phyloP scores from a whole-genome alignment of 1,140 invertebrate genomes.

The Myzus persicae region DNA sequence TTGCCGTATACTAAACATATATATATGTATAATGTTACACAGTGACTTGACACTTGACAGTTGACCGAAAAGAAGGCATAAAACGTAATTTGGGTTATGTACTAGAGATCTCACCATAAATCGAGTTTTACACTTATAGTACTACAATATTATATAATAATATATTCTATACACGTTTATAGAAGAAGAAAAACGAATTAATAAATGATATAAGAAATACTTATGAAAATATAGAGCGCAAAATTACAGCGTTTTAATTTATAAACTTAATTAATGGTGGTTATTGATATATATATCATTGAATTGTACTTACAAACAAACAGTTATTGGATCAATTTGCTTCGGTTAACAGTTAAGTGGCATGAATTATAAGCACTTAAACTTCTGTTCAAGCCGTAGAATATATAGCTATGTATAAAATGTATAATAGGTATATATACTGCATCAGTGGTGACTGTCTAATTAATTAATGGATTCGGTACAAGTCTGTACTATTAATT shows the following conservation, averaged over 20 bases:
- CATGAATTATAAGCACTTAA: conserved; percentile 24
- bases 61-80: background rate
- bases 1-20: background rate
- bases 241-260: conserved; percentile 3
- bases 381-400: background rate
- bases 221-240: conserved; percentile 25
- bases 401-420: background rate
- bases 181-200: background rate
- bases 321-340: conserved; percentile 26
- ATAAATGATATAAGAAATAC: background rate
- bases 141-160: background rate
- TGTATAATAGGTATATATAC: too few species aligned
- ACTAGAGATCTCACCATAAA: background rate
- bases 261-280: background rate
- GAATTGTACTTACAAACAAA: background rate
- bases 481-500: background rate
- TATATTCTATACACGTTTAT: background rate
- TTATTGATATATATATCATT: background rate
- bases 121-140: background rate
- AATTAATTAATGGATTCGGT: conserved; percentile 25
- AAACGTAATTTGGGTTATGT: background rate
- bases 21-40: background rate
- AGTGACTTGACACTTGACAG: background rate
- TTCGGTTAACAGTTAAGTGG: conserved; percentile 12
- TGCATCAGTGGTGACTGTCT: background rate